These are phyloP conservation scores for Lacerta bilineata DNA, from an alignment of 2,797 vertebrate species.

Conservation along the genomic window DNA sequence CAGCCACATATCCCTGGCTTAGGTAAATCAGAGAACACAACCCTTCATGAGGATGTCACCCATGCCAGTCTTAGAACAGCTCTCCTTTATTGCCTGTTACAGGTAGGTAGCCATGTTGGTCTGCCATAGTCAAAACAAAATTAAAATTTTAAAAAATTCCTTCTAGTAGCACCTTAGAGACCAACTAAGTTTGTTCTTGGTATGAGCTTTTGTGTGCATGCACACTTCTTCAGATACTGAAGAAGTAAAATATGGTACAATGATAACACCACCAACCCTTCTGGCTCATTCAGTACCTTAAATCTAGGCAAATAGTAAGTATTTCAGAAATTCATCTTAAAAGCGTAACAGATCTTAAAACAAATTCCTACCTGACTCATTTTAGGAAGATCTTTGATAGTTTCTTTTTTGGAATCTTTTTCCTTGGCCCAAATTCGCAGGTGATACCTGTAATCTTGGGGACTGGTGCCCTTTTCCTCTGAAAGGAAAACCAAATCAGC, in stretches of 20 bases:
- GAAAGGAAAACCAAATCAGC: conserved; percentile 60
- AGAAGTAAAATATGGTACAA: not conserved
- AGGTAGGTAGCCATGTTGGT: too few relatives aligned
- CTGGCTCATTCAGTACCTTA: not conserved
- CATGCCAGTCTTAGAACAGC: not conserved
- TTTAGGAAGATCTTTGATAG: conserved; percentile 94
- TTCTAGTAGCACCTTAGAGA: too few relatives aligned
- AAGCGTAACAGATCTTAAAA: conserved; percentile 4
- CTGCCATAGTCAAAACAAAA: too few relatives aligned
- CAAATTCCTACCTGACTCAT: conserved; percentile 93
- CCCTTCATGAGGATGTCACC: too few relatives aligned
- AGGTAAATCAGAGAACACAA: too few relatives aligned
- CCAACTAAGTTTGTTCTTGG: too few relatives aligned
- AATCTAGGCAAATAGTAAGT: not conserved
- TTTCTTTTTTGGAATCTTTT: conserved; percentile 91
- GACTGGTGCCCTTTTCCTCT: conserved; percentile 87
- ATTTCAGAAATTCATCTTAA: not conserved
- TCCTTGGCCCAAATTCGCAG: conserved; percentile 95
- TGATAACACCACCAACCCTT: not conserved
- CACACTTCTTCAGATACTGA: too few relatives aligned
- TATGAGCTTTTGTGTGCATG: too few relatives aligned
- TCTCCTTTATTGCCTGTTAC: not conserved
- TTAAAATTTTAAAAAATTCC: too few relatives aligned
- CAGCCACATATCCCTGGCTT: too few relatives aligned
- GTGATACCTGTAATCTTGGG: conserved; percentile 95